Evolutionary conservation across 2,797 vertebrate species (phyloP), one percentile per base, ranked within the genome.

Genomic region (Hybognathus amarus): DNA sequence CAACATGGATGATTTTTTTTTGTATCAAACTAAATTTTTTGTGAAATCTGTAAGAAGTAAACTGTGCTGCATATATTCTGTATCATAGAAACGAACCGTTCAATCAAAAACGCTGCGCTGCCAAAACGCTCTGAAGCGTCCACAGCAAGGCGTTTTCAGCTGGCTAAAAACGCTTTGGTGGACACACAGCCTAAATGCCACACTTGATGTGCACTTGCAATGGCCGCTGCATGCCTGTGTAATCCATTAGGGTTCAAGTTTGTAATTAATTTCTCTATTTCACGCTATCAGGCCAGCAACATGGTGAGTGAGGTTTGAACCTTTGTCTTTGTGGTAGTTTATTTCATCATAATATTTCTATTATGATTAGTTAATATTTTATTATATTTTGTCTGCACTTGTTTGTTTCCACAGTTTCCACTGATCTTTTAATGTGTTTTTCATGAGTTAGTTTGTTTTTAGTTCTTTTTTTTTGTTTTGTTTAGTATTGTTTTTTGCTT

Each of bases 221-320:
- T 69, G 61, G 2, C n/a, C 67, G 0, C 13, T 24, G 17, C 12
- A n/a, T 59, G 52, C 5, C n/a, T 63, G 17, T 30, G 0, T 80
- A 40, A 13, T 27, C 15, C 33, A n/a, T 69, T 50, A 68, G 73
- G 73, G n/a, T 63, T 64, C 6, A 47, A 20, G 36, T 22, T 76
- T 47, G 63, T 70, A 18, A 56, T 81, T n/a, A 22, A 38, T 42
- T 59, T 38, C 59, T 81, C 67, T 87, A 54, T 79, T 94, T 89
- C 95, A 97, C 94, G 97, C 96, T 92, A 91, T 95, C 97, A 99
- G 98, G 98, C 98, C 95, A 99, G 98, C 96, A 99, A 99, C 90
- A 99, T 99, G 98, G 98, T 99, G 93, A 99, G 98, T 99, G 92
- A 89, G 87, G 85, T 91, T 89, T 92, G 85, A 83, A 56, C 22